phyloP scores from a whole-genome alignment of 2,113 vertebrate species.

The Cryptomyrus ogoouensis region DNA sequence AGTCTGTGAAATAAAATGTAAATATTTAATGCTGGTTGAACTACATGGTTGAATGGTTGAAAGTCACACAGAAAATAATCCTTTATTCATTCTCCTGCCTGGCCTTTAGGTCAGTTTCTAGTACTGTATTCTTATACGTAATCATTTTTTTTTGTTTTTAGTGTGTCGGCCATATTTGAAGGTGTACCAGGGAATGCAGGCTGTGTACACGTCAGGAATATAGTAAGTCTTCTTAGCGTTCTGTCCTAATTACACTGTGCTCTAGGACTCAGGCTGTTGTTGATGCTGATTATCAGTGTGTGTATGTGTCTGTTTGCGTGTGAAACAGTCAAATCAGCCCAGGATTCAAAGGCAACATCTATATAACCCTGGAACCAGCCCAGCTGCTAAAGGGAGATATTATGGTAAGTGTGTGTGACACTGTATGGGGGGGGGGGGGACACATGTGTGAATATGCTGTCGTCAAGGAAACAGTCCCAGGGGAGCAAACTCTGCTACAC shows the following conservation, averaged over 20 bases:
- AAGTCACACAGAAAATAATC: not conserved
- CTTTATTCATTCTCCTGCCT: not conserved
- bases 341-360: slow-evolving; percentile 66
- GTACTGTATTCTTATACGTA: not conserved
- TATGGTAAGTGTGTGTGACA: slow-evolving; percentile 65
- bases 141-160: slow-evolving; percentile 42
- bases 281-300: slow-evolving; percentile 4
- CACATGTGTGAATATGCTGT: not conserved
- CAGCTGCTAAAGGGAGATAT: slow-evolving; percentile 88
- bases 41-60: not conserved
- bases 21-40: not conserved
- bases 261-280: not conserved
- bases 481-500: not conserved
- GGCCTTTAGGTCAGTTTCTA: not conserved
- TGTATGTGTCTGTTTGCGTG: not conserved
- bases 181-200: slow-evolving; percentile 82
- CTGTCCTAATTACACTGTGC: not conserved
- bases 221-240: slow-evolving; percentile 69
- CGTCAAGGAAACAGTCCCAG: not conserved
- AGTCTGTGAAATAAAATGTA: not conserved
- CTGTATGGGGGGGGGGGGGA: not conserved
- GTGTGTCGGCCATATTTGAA: slow-evolving; percentile 78
- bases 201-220: slow-evolving; percentile 81
- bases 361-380: slow-evolving; percentile 77
- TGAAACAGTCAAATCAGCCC: slow-evolving; percentile 62